A percentile compares a stretch with the other conserved stretches of the same genome.
These are phyloP conservation scores for Agonopterix subpropinquella DNA, from an alignment of 2,888 invertebrate species.

Conservation along the genomic window DNA sequence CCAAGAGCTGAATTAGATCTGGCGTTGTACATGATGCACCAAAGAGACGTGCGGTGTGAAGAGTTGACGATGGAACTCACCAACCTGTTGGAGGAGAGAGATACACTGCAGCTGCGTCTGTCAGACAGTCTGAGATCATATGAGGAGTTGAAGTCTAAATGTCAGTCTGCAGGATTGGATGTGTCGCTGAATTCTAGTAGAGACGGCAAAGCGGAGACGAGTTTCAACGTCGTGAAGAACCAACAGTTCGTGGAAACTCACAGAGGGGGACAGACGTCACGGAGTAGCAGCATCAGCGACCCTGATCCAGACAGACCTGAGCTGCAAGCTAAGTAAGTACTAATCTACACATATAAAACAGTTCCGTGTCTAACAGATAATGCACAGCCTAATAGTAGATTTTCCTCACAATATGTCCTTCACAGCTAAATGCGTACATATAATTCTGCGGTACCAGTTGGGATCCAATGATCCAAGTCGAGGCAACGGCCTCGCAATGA, in stretches of 20 bases:
- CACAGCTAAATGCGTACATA: too few relatives aligned
- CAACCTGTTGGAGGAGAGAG: slow-evolving; percentile 88
- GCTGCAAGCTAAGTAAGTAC: slow-evolving; percentile 64
- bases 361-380: too few relatives aligned
- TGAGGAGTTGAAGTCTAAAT: slow-evolving; percentile 69
- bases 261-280: slow-evolving; percentile 46
- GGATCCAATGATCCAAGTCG: too few relatives aligned
- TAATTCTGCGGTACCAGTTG: too few relatives aligned
- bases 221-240: slow-evolving; percentile 42
- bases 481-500: too few relatives aligned
- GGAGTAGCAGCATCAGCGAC: slow-evolving; percentile 61
- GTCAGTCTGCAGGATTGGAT: slow-evolving; percentile 37
- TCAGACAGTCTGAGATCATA: slow-evolving; percentile 87
- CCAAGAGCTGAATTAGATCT: slow-evolving; percentile 83
- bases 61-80: slow-evolving; percentile 90
- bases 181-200: slow-evolving; percentile 36
- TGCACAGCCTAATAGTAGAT: too few relatives aligned
- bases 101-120: slow-evolving; percentile 87
- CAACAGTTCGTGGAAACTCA: slow-evolving; percentile 51
- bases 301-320: slow-evolving; percentile 59
- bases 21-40: slow-evolving; percentile 89
- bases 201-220: slow-evolving; percentile 45
- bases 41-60: slow-evolving; percentile 89
- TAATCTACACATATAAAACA: background rate
- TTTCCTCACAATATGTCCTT: too few relatives aligned